Evolutionary conservation across 2,888 invertebrate genomes (phyloP), one percentile per base, ranked within the genome.

Genomic region (Monopis laevigella): DNA sequence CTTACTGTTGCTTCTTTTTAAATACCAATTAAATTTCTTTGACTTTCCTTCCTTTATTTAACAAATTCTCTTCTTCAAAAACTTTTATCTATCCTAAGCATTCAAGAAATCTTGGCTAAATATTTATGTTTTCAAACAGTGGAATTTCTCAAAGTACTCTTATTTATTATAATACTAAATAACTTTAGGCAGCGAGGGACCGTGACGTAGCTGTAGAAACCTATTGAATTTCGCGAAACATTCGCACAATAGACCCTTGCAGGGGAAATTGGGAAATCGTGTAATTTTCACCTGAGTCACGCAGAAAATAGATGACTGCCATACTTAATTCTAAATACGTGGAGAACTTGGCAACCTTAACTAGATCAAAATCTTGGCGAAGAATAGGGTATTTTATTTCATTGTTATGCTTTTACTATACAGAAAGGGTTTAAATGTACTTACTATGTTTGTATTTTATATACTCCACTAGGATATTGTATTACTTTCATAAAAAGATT

Each of bases 211-310:
- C 32, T 17, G 16, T 32, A 17, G 32, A 17, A 32, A 14, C 16
- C 32, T 13, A 39, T 39, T 39, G 39, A 26, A 26, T 14, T 11
- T 12, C 16, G 27, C 39, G 39, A 39, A 39, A 39, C 39, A 47
- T 44, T 39, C 43, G 42, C 45, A 43, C 42, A 42, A 45, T 43
- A 39, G 39, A 42, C 39, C 40, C 42, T 40, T 35, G 32, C 32
- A 35, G 19, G 48, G 45, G 48, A 56, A 58, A 60, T 59, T 58
- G 59, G 53, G 49, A 53, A 57, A 52, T 53, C 57, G 50, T 57
- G 59, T 57, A 48, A 51, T 52, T 48, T 51, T 48, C 54, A 54
- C 54, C 54, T 54, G 54, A 44, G 46, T 43, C 50, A 42, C 48
- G 42, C 39, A 42, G 48, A 13, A 46, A 48, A 44, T 45, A 43